Conservation (phyloP, 2,888 invertebrate genomes). For the Epicampocera succincta region DNA sequence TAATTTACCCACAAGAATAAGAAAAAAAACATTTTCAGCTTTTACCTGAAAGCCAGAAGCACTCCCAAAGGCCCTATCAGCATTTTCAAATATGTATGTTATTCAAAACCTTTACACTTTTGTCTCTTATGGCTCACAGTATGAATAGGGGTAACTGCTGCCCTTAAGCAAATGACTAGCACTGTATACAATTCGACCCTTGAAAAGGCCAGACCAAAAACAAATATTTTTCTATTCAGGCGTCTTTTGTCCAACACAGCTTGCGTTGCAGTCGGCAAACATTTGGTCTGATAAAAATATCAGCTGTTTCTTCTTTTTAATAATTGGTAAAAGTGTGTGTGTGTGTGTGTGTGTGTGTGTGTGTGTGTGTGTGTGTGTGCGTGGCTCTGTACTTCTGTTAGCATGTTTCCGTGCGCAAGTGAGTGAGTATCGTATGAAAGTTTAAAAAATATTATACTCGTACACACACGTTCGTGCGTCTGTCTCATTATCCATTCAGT, state of each 20-base stretch:
- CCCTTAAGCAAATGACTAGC: constrained; percentile 15
- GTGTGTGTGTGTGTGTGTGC: constrained; percentile 8
- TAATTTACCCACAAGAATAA: too few species aligned
- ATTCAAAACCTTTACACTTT: not conserved
- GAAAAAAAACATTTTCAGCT: too few species aligned
- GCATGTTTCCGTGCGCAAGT: not conserved
- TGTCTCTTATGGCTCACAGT: not conserved
- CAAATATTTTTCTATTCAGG: constrained; percentile 19
- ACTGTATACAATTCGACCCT: constrained; percentile 47
- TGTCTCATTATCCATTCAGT: constrained; percentile 29
- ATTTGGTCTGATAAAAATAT: constrained; percentile 28
- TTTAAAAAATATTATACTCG: not conserved
- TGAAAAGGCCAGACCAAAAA: constrained; percentile 34
- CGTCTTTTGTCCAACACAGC: constrained; percentile 11
- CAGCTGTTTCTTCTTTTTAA: constrained; percentile 45
- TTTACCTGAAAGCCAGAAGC: too few species aligned
- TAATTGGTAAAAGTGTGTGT: not conserved
- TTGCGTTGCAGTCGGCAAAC: not conserved
- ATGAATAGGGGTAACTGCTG: too few species aligned
- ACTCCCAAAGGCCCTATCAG: too few species aligned
- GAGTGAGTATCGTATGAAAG: constrained; percentile 6
- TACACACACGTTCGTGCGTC: constrained; percentile 18
- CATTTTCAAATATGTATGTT: too few species aligned
- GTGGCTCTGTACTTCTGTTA: not conserved
- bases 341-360: too few species aligned